Base-by-base conservation (phyloP, 2,888 invertebrate species). In the Aproaerema taeniolella region DNA sequence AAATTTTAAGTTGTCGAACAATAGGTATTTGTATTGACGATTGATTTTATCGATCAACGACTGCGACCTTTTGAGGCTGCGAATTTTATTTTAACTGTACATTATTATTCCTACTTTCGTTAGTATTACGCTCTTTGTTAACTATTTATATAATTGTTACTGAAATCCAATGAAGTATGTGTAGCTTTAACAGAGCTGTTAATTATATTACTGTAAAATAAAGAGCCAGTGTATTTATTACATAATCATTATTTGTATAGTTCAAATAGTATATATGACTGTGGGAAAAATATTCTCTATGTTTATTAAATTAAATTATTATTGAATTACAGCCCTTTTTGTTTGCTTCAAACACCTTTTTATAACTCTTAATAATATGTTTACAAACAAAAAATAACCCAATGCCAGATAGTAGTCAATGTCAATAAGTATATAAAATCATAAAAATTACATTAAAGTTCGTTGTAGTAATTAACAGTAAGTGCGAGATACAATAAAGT, bases 191-290 rank as follows among this genome's bases (percentile, higher is more conserved):
- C 72, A 74, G 71, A 79, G 72, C 78, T 72, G 70, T 73, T 79
- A 71, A 77, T 85, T 83, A 50, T 88, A 62, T 79, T 85, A 78
- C 77, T 81, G 73, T 81, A 79, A 79, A 82, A 63, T 74, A 74
- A 77, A 80, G 77, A 82, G 81, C 81, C 86, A 81, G 81, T 83
- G 79, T 82, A 82, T 81, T 82, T 86, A 82, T 82, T 64, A 79
- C 69, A 72, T 82, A 81, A 82, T 81, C 80, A 82, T 80, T 82
- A 83, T 85, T 81, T 85, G 81, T 83, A 81, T 77, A 82, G 80
- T 80, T 85, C 76, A 80, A 80, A 82, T 82, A 79, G 73, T 81
- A 83, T 85, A 82, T 82, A 85, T 83, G 76, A 71, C 64, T 58
- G 65, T 54, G 55, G 49, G 76, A 77, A 75, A 77, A 78, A 76